A percentile compares a stretch with the other conserved stretches of the same genome.
These are phyloP conservation scores for Neelides folsomi DNA, from an alignment of 2,888 invertebrate species.

Conservation along the genomic window DNA sequence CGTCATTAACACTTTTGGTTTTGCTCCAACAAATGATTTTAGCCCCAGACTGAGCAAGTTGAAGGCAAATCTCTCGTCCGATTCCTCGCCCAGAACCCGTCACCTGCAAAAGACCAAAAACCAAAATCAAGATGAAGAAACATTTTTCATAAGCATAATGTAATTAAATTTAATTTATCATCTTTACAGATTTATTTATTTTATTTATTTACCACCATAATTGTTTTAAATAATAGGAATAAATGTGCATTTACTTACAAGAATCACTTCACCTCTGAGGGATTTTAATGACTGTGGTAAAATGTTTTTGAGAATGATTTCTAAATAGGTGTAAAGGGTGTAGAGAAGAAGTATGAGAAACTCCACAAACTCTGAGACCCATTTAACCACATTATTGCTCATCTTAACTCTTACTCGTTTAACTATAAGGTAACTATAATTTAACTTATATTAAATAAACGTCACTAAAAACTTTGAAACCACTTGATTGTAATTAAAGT, in stretches of 20 bases:
- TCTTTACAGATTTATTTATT: background rate
- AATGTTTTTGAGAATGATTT: slow-evolving; percentile 12
- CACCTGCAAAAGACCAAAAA: slow-evolving; percentile 39
- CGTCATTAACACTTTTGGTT: slow-evolving; percentile 43
- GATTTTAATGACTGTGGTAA: slow-evolving; percentile 20
- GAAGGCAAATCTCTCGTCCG: slow-evolving; percentile 50
- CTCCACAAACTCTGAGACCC: slow-evolving; percentile 17
- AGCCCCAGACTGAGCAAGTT: slow-evolving; percentile 47
- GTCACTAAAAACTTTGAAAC: too few relatives aligned
- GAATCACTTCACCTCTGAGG: slow-evolving; percentile 20
- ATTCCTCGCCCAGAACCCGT: slow-evolving; percentile 57
- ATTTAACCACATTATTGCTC: background rate
- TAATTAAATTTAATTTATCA: background rate
- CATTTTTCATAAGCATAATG: background rate
- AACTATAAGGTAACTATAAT: too few relatives aligned
- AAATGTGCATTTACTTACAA: slow-evolving; percentile 15
- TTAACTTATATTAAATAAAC: too few relatives aligned
- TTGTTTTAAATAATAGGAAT: too few relatives aligned
- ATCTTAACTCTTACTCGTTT: background rate
- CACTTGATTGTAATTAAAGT: too few relatives aligned
- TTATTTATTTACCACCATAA: too few relatives aligned
- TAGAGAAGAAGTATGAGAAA: slow-evolving; percentile 16
- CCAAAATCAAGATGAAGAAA: background rate
- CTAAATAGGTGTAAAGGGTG: slow-evolving; percentile 23
- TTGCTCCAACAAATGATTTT: slow-evolving; percentile 55